Evolutionary conservation across 1,140 invertebrate species (phyloP).

Genomic region (Propsilocerus akamusi): DNA sequence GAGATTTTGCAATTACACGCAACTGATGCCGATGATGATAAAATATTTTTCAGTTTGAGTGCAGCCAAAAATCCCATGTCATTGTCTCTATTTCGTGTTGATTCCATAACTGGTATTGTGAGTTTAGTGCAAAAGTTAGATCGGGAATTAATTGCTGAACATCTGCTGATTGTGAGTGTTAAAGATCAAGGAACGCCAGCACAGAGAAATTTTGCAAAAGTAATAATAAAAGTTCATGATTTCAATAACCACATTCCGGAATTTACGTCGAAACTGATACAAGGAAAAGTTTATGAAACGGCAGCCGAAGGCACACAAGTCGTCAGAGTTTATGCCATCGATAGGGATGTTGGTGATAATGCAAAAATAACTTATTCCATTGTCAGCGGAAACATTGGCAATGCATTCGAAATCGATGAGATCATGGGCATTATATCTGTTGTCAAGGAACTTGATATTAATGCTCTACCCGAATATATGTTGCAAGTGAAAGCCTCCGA

Average conservation of each 20-base stretch:
- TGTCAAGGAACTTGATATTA: conserved; percentile 50
- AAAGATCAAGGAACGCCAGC: conserved; percentile 74
- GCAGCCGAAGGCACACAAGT: conserved; percentile 51
- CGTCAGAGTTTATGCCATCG: conserved; percentile 52
- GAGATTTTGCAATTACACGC: conserved; percentile 44
- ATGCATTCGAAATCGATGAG: conserved; percentile 61
- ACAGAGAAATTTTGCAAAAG: conserved; percentile 66
- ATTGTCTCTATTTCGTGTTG: conserved; percentile 55
- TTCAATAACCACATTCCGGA: conserved; percentile 79
- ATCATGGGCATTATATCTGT: conserved; percentile 57
- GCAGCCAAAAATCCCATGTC: conserved; percentile 57
- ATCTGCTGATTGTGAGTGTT: conserved; percentile 77
- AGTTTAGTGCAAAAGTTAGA: conserved; percentile 50
- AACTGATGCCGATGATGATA: conserved; percentile 48
- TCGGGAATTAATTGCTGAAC: conserved; percentile 60
- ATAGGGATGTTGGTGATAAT: conserved; percentile 66
- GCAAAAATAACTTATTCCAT: conserved; percentile 64
- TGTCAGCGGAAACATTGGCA: conserved; percentile 66
- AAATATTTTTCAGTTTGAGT: conserved; percentile 58
- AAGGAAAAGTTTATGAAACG: conserved; percentile 58
- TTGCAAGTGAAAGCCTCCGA: conserved; percentile 66
- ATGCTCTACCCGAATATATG: conserved; percentile 56
- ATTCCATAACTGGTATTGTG: conserved; percentile 56
- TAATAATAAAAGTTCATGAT: conserved; percentile 64
- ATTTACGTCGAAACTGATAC: conserved; percentile 53